Conservation (phyloP, 1,140 invertebrate genomes). For the Sminthurides bifidus region DNA sequence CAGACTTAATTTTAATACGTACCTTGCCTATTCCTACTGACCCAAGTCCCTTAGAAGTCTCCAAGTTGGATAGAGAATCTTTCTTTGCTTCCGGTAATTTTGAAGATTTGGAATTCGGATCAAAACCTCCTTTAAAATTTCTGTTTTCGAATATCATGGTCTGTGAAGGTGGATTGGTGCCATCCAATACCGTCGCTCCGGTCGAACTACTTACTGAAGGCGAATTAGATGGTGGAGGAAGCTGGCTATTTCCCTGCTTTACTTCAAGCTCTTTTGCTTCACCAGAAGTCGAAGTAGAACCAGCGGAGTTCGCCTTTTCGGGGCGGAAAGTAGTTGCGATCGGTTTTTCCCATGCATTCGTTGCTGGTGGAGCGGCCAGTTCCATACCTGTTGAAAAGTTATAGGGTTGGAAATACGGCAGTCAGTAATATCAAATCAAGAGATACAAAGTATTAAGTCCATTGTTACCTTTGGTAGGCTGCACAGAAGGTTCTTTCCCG, state of each 20-base stretch:
- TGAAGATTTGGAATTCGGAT: neutral
- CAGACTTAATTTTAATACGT: neutral
- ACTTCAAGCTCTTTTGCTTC: neutral
- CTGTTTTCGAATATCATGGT: slow-evolving; percentile 30
- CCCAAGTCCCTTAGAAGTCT: slow-evolving; percentile 9
- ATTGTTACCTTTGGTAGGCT: no score
- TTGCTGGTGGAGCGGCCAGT: neutral
- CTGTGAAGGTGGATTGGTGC: slow-evolving; percentile 11
- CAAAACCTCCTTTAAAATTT: slow-evolving; percentile 18
- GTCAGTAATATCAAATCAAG: no score
- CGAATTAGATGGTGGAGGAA: no score
- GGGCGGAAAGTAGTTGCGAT: slow-evolving; percentile 7
- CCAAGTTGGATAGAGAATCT: neutral
- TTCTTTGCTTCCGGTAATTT: slow-evolving; percentile 15
- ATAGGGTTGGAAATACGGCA: no score
- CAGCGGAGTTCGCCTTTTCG: neutral
- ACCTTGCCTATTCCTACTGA: slow-evolving; percentile 17
- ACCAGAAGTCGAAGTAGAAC: neutral
- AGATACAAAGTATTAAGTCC: no score
- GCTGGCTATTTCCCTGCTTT: no score
- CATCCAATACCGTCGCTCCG: neutral
- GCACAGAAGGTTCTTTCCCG: no score
- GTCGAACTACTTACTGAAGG: no score
- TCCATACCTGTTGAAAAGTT: neutral
- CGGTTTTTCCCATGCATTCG: slow-evolving; percentile 20